Evolutionary conservation across 2,888 invertebrate genomes (phyloP).

Genomic region (Drosophila trichaetosa): DNA sequence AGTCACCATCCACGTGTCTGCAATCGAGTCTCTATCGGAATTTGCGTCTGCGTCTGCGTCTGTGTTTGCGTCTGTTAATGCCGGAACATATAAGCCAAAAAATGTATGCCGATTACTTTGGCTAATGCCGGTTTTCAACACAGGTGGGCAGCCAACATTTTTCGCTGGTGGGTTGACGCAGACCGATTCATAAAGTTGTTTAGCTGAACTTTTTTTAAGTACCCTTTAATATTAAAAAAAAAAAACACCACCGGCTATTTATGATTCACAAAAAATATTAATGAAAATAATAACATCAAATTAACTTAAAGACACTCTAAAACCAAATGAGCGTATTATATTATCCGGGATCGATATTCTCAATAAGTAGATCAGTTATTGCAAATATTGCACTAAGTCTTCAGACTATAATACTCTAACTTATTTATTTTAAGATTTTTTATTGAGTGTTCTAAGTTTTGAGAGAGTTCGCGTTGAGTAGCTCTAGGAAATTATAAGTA

Average conservation of each 20-base stretch:
- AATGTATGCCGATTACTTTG: constrained; percentile 71
- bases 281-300: not conserved
- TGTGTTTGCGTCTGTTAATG: constrained; percentile 53
- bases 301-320: not conserved
- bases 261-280: not conserved
- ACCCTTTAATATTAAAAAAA: constrained; percentile 17
- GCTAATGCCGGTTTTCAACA: constrained; percentile 55
- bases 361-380: not conserved
- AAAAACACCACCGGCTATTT: not conserved
- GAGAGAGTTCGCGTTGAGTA: not conserved
- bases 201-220: constrained; percentile 4
- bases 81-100: constrained; percentile 75
- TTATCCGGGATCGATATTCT: not conserved
- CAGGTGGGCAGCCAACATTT: constrained; percentile 63
- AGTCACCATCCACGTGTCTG: constrained; percentile 59
- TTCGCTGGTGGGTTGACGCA: constrained; percentile 24
- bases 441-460: not conserved
- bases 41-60: constrained; percentile 18
- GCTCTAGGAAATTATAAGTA: not conserved
- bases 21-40: constrained; percentile 27
- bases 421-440: constrained; percentile 11
- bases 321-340: not conserved
- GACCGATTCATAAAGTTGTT: constrained; percentile 10
- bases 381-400: not conserved
- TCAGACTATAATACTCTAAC: not conserved